phyloP scores from a whole-genome alignment of 2,113 vertebrate genomes.

The Callopanchax toddi region DNA sequence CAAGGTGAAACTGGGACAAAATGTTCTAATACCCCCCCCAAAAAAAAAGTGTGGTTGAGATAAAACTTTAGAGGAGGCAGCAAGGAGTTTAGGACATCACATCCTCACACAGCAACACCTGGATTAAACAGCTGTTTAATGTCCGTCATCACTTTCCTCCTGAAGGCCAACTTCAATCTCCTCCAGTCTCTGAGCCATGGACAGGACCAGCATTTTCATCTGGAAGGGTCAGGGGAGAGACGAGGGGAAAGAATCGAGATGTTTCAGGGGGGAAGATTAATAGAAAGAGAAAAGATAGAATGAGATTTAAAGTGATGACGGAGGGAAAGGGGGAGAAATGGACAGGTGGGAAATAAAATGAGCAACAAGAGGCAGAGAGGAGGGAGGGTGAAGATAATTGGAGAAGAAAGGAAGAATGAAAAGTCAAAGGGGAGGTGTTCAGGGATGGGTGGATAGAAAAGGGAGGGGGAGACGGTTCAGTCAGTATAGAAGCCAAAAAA shows the following conservation, averaged over 20 bases:
- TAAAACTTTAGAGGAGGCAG: slow-evolving; percentile 8
- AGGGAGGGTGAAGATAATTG: slow-evolving; percentile 53
- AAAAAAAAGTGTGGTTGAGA: slow-evolving; percentile 4
- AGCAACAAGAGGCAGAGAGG: slow-evolving; percentile 44
- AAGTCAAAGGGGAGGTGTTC: slow-evolving; percentile 36
- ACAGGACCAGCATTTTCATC: slow-evolving; percentile 77
- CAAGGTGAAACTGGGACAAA: slow-evolving; percentile 45
- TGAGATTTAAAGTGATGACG: slow-evolving; percentile 3
- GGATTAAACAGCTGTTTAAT: not conserved
- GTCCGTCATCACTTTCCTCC: slow-evolving; percentile 23
- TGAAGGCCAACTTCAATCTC: slow-evolving; percentile 65
- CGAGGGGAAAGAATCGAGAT: not conserved
- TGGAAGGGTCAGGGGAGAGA: slow-evolving; percentile 31
- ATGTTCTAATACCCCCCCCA: not conserved
- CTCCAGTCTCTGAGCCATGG: slow-evolving; percentile 72
- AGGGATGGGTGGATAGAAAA: slow-evolving; percentile 32
- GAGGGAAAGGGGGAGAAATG: slow-evolving; percentile 15
- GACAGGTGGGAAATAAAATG: slow-evolving; percentile 62
- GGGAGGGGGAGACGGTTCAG: slow-evolving; percentile 49
- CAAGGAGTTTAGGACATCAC: not conserved
- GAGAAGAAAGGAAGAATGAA: slow-evolving; percentile 31
- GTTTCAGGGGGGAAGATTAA: not conserved
- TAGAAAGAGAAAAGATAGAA: not conserved
- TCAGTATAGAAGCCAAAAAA: slow-evolving; percentile 46
- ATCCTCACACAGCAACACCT: not conserved